Percentiles rank a stretch among this genome's conserved stretches.
Conservation (phyloP, 2,888 invertebrate genomes). For the Branchipolynoe longqiensis region DNA sequence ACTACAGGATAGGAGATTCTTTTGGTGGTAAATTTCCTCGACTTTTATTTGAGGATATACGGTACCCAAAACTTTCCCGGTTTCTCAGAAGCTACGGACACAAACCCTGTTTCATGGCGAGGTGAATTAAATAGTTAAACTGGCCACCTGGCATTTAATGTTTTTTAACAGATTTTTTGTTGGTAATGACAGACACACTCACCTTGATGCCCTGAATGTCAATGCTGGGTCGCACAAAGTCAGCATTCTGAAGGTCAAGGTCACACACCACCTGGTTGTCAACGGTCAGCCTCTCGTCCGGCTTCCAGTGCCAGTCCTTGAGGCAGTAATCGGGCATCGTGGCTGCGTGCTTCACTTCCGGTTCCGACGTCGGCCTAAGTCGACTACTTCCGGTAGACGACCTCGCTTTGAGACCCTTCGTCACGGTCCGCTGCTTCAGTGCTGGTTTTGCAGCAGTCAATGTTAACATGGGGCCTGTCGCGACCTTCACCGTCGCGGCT, state of each 20-base stretch:
- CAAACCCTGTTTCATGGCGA: too few species aligned
- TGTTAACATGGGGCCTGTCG: too few species aligned
- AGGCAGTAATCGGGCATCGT: slow-evolving; percentile 5
- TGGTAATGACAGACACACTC: neutral
- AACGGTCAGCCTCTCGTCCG: neutral
- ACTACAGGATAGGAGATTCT: too few species aligned
- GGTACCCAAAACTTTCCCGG: too few species aligned
- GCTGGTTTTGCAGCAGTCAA: too few species aligned
- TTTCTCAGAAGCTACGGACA: too few species aligned
- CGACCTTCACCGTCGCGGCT: slow-evolving; percentile 14
- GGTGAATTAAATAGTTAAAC: neutral
- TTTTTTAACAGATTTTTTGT: neutral
- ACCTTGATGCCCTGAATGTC: slow-evolving; percentile 10
- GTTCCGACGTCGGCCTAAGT: too few species aligned
- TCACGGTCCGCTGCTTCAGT: neutral
- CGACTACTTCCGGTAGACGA: neutral
- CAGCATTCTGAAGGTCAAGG: neutral
- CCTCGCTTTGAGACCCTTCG: neutral
- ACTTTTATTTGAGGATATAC: too few species aligned
- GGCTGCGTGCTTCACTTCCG: neutral
- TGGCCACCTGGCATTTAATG: neutral
- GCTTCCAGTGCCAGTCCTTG: neutral
- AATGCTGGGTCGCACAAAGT: neutral
- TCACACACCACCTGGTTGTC: neutral
- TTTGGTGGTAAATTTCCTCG: too few species aligned